A percentile compares a stretch with the other conserved stretches of the same genome.
phyloP scores from a whole-genome alignment of 2,113 vertebrate genomes.

The Onychostoma macrolepis region DNA sequence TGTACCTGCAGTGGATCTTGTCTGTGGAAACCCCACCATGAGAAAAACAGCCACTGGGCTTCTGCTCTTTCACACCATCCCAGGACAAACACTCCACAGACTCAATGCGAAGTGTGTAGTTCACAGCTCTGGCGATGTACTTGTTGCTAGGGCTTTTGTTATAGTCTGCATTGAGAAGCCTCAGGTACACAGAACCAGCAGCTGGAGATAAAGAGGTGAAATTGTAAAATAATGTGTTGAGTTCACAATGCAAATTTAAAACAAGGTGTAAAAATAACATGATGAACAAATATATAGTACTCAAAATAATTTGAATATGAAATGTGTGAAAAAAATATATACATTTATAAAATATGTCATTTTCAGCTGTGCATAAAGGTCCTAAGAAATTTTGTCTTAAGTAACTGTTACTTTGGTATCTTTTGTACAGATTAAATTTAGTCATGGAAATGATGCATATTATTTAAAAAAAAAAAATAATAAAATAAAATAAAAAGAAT shows the following conservation, averaged over 20 bases:
- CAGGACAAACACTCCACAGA: constrained; percentile 77
- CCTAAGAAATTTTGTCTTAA: too few relatives aligned
- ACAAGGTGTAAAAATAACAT: background rate
- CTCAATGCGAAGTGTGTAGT: constrained; percentile 74
- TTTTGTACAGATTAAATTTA: too few relatives aligned
- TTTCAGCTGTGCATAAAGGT: too few relatives aligned
- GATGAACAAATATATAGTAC: background rate
- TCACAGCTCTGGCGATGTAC: constrained; percentile 65
- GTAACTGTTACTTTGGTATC: too few relatives aligned
- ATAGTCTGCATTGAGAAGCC: constrained; percentile 78
- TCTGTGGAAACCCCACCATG: constrained; percentile 54
- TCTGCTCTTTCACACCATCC: constrained; percentile 74
- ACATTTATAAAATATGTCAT: too few relatives aligned
- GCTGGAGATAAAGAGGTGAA: constrained; percentile 48
- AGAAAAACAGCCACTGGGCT: constrained; percentile 62
- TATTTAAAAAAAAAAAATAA: too few relatives aligned
- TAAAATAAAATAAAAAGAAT: too few relatives aligned
- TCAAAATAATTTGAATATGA: too few relatives aligned
- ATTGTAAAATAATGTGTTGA: background rate
- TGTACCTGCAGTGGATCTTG: constrained; percentile 82
- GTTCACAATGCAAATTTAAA: too few relatives aligned
- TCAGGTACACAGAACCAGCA: constrained; percentile 70
- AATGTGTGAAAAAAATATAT: too few relatives aligned
- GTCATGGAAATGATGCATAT: too few relatives aligned
- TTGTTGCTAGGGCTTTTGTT: constrained; percentile 63